Conservation (phyloP, 2,888 invertebrate genomes). For the Microplitis deprimator region DNA sequence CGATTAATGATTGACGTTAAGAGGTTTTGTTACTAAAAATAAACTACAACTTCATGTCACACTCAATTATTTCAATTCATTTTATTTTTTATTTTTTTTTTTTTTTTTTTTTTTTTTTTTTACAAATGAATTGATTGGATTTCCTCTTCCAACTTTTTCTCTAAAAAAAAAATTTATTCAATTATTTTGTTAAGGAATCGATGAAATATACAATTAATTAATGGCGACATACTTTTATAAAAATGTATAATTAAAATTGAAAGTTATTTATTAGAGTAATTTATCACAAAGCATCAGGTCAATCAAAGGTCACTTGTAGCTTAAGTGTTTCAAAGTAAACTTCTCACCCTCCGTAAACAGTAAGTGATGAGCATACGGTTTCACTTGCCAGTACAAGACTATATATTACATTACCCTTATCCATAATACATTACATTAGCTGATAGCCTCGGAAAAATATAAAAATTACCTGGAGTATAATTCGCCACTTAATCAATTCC, state of each 20-base stretch:
- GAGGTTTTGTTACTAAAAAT: neutral
- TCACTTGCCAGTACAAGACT: neutral
- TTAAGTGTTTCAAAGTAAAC: too few relatives aligned
- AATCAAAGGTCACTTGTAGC: neutral
- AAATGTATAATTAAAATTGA: neutral
- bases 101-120: neutral
- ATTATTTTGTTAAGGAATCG: too few relatives aligned
- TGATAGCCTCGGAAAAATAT: constrained; percentile 54
- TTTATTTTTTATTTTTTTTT: neutral
- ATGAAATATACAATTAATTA: too few relatives aligned
- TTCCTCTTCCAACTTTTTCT: too few relatives aligned
- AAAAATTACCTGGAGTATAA: constrained; percentile 29
- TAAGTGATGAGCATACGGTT: neutral
- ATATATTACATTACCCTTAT: constrained; percentile 49
- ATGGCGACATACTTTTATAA: neutral
- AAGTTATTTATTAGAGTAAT: neutral
- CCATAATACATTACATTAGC: constrained; percentile 68
- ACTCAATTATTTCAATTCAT: neutral
- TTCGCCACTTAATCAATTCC: constrained; percentile 15
- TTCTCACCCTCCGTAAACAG: neutral
- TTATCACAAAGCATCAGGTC: too few relatives aligned
- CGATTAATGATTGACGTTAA: neutral
- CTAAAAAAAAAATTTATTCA: too few relatives aligned
- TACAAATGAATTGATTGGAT: neutral
- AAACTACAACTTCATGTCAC: neutral